A percentile compares a stretch with the other conserved stretches of the same genome.
Conservation (phyloP, 2,113 vertebrate species). For the Lophochroa leadbeateri region DNA sequence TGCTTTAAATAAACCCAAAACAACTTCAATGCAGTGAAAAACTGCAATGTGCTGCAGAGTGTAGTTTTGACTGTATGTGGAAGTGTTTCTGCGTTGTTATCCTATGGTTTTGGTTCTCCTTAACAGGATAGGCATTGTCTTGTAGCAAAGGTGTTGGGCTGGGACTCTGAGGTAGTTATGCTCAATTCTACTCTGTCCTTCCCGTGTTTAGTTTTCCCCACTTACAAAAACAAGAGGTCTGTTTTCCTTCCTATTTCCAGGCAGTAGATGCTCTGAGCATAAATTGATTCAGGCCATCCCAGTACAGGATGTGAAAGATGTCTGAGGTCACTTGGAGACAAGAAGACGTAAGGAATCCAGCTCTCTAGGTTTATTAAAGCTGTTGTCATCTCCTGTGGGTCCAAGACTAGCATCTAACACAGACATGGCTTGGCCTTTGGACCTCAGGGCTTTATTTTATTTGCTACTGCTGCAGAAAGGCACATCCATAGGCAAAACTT, state of each 20-base stretch:
- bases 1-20: neutral
- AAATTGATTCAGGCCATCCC: neutral
- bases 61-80: neutral
- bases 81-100: neutral
- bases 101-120: neutral
- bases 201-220: neutral
- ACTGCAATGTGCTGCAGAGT: neutral
- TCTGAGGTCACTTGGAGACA: neutral
- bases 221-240: neutral
- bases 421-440: rapidly evolving
- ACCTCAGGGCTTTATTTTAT: neutral
- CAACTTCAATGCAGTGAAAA: neutral
- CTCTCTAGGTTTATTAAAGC: neutral
- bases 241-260: neutral
- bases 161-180: neutral
- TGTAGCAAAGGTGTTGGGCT: neutral
- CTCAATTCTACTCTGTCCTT: neutral
- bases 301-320: too few species aligned
- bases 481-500: neutral
- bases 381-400: rapidly evolving
- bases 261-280: neutral
- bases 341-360: neutral
- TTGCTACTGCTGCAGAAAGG: rapidly evolving
- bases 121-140: too few species aligned
- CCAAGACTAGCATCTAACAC: neutral